These are phyloP conservation scores for Phyllotreta striolata DNA, from an alignment of 2,888 invertebrate species.

Conservation along the genomic window DNA sequence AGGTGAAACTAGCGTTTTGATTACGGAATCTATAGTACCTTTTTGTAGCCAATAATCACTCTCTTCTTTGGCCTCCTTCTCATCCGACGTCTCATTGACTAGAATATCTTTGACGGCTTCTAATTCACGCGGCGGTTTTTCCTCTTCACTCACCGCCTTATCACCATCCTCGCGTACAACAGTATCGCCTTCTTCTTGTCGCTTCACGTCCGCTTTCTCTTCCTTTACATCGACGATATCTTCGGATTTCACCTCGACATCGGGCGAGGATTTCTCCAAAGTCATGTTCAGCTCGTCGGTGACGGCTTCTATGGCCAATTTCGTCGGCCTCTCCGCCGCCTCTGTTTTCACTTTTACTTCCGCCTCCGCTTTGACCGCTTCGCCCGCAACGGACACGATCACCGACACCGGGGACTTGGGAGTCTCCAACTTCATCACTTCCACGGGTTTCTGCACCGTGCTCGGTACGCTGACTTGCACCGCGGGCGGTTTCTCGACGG, in stretches of 20 bases:
- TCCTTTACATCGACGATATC: constrained; percentile 20
- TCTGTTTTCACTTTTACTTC: constrained; percentile 36
- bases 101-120: constrained; percentile 47
- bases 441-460: too few species aligned
- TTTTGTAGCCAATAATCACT: constrained; percentile 79
- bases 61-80: constrained; percentile 63
- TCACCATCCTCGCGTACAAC: constrained; percentile 50
- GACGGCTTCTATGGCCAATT: constrained; percentile 53
- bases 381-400: neutral
- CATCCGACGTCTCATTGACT: constrained; percentile 59
- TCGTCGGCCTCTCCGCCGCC: constrained; percentile 38
- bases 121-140: constrained; percentile 47
- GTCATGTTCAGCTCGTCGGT: constrained; percentile 56
- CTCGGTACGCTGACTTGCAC: too few species aligned
- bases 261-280: constrained; percentile 51
- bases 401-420: constrained; percentile 1
- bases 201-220: constrained; percentile 24
- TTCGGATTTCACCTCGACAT: constrained; percentile 33
- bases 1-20: constrained; percentile 72
- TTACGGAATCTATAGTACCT: constrained; percentile 82
- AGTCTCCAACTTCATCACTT: neutral
- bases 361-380: constrained; percentile 15
- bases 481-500: too few species aligned
- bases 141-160: constrained; percentile 57
- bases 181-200: constrained; percentile 24